Conservation (phyloP, 2,113 vertebrate genomes). For the Ariopsis seemanni region DNA sequence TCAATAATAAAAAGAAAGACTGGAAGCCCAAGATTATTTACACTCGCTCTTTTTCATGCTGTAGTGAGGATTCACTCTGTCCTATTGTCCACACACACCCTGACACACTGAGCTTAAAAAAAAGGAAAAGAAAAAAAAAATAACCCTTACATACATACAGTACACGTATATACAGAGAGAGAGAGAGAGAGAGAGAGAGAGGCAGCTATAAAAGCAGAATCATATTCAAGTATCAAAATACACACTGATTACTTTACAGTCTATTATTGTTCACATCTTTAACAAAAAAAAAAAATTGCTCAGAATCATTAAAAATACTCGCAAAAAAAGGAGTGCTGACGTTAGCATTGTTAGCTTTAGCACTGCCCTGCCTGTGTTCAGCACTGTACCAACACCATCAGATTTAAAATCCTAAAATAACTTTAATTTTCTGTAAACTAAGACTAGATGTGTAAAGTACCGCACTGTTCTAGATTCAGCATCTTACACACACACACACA, state of each 20-base stretch:
- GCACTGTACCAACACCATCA: slow-evolving; percentile 28
- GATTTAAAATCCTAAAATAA: slow-evolving; percentile 21
- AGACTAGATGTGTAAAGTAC: slow-evolving; percentile 45
- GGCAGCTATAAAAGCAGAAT: slow-evolving; percentile 86
- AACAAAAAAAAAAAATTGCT: slow-evolving; percentile 28
- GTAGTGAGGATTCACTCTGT: slow-evolving; percentile 72
- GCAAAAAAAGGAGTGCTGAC: slow-evolving; percentile 69
- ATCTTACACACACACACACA: slow-evolving; percentile 4
- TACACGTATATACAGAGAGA: slow-evolving; percentile 79
- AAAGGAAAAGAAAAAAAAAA: slow-evolving; percentile 39
- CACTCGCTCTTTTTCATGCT: slow-evolving; percentile 75
- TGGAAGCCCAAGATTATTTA: slow-evolving; percentile 92
- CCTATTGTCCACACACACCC: slow-evolving; percentile 75
- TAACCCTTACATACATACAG: slow-evolving; percentile 70
- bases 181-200: slow-evolving; percentile 73
- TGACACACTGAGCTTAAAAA: slow-evolving; percentile 80
- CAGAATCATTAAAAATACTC: slow-evolving; percentile 74
- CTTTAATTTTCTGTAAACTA: slow-evolving; percentile 38
- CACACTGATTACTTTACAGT: slow-evolving; percentile 89
- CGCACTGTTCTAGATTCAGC: slow-evolving; percentile 52
- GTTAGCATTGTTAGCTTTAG: slow-evolving; percentile 36
- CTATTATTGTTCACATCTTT: slow-evolving; percentile 61
- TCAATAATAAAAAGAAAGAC: slow-evolving; percentile 77
- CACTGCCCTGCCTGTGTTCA: slow-evolving; percentile 26
- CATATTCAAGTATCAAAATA: slow-evolving; percentile 99